Evolutionary conservation across 2,888 invertebrate genomes (phyloP).

Genomic region (Neoscelio sp.): DNA sequence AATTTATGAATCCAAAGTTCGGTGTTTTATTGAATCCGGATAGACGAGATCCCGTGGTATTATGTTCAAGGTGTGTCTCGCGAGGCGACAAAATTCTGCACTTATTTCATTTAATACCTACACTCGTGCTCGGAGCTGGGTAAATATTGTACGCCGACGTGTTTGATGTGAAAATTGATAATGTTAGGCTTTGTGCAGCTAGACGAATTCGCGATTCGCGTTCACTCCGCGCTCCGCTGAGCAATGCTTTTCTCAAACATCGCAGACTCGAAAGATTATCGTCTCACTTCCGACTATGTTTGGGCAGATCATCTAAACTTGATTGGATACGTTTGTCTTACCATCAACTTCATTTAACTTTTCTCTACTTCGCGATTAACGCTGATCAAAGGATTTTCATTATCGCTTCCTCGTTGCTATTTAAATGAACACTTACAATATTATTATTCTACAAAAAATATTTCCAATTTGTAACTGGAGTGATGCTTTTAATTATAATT

Average conservation of each 20-base stretch:
- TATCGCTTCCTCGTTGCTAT: not conserved
- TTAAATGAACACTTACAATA: too few species aligned
- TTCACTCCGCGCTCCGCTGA: not conserved
- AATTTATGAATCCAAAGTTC: conserved; percentile 42
- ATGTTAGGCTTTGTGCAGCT: conserved; percentile 23
- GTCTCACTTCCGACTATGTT: conserved; percentile 1
- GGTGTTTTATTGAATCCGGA: conserved; percentile 30
- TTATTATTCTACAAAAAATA: too few species aligned
- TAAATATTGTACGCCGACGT: conserved; percentile 19
- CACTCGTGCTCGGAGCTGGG: conserved; percentile 7
- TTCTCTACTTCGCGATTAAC: not conserved
- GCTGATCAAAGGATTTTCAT: conserved; percentile 7
- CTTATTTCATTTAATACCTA: conserved; percentile 11
- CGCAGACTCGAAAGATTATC: conserved; percentile 5
- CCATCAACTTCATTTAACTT: conserved; percentile 34
- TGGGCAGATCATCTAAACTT: conserved; percentile 1
- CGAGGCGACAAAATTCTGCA: conserved; percentile 8
- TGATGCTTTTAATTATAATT: too few species aligned
- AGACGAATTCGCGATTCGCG: conserved; percentile 12
- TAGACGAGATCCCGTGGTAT: conserved; percentile 9
- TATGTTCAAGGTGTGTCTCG: not conserved
- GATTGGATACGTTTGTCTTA: conserved; percentile 11
- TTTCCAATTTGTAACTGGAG: too few species aligned
- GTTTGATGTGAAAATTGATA: conserved; percentile 56
- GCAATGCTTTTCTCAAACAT: conserved; percentile 2